Conservation (phyloP, 1,140 invertebrate species). For the Luehdorfia chinensis region DNA sequence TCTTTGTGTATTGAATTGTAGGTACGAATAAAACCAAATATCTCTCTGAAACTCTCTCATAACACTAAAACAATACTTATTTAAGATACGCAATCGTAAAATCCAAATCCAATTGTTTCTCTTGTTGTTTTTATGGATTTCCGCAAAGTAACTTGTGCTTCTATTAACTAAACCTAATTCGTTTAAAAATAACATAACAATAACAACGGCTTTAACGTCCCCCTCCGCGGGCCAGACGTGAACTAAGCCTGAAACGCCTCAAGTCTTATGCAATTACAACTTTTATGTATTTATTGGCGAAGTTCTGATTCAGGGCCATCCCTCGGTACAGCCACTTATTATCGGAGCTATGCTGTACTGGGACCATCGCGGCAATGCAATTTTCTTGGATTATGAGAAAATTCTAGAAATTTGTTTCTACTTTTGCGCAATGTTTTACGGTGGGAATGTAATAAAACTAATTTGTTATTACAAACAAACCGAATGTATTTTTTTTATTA, state of each 20-base stretch:
- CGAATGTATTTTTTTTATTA: too few relatives aligned
- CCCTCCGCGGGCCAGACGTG: too few relatives aligned
- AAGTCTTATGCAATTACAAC: conserved; percentile 9
- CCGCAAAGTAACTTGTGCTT: too few relatives aligned
- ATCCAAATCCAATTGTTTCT: too few relatives aligned
- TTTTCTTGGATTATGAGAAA: conserved; percentile 5
- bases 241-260: conserved; percentile 1
- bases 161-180: not conserved
- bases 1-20: too few relatives aligned
- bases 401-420: not conserved
- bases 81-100: too few relatives aligned
- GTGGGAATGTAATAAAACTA: not conserved
- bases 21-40: too few relatives aligned
- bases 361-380: conserved; percentile 1
- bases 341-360: too few relatives aligned
- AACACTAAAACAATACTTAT: too few relatives aligned
- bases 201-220: not conserved
- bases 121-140: too few relatives aligned
- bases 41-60: too few relatives aligned
- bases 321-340: not conserved
- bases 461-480: too few relatives aligned
- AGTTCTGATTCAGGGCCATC: not conserved
- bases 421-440: not conserved
- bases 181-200: not conserved
- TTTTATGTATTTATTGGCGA: conserved; percentile 13